Conservation (phyloP, 35 echinoderm and acorn worm genomes). For the Apostichopus californicus region DNA sequence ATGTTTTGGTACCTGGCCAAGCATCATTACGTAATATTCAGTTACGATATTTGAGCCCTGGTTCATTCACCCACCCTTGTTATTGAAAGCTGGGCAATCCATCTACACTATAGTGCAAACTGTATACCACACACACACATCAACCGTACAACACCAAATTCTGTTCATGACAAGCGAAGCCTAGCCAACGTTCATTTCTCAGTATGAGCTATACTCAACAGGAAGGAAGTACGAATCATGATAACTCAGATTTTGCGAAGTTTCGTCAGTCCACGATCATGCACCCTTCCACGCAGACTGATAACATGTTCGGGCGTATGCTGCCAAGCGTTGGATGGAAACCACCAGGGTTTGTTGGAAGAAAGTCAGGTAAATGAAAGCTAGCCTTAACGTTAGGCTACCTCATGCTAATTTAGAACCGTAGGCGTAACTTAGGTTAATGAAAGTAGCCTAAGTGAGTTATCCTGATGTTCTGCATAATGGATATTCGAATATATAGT, state of each 20-base stretch:
- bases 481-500: not conserved
- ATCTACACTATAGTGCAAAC: too few relatives aligned
- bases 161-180: too few relatives aligned
- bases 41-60: too few relatives aligned
- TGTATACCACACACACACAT: too few relatives aligned
- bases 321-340: constrained; percentile 7
- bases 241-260: not conserved
- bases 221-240: not conserved
- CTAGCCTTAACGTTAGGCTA: not conserved
- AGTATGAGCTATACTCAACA: not conserved
- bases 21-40: too few relatives aligned
- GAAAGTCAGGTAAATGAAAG: not conserved
- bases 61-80: too few relatives aligned
- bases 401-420: not conserved
- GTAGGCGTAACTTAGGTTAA: not conserved
- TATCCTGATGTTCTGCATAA: not conserved
- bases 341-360: not conserved
- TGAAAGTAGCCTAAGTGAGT: not conserved
- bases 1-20: too few relatives aligned
- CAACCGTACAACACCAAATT: too few relatives aligned
- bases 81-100: too few relatives aligned
- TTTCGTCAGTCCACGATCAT: not conserved
- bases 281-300: not conserved
- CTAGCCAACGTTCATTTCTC: too few relatives aligned
- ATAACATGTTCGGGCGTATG: constrained; percentile 8